Conservation (phyloP, 1,140 invertebrate species). For the Drosophila sturtevanti region DNA sequence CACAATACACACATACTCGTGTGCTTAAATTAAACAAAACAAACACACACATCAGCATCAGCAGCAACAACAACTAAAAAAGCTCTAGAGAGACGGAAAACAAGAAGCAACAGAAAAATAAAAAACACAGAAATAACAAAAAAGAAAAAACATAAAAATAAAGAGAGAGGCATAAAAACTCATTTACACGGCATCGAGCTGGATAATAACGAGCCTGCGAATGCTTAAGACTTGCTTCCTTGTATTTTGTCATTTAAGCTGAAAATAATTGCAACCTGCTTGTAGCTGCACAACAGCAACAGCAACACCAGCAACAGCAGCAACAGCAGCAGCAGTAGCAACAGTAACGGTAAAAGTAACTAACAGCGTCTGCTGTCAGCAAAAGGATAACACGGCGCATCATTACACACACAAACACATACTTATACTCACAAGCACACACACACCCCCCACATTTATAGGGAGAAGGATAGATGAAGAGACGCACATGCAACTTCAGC, state of each 20-base stretch:
- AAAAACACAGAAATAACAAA: background rate
- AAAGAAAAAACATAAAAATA: slow-evolving; percentile 4
- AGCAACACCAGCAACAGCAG: slow-evolving; percentile 29
- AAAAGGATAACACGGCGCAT: slow-evolving; percentile 72
- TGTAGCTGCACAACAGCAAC: slow-evolving; percentile 44
- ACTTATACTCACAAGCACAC: background rate
- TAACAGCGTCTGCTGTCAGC: slow-evolving; percentile 69
- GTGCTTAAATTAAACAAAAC: slow-evolving; percentile 53
- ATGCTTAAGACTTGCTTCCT: slow-evolving; percentile 82
- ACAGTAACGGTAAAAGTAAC: slow-evolving; percentile 31
- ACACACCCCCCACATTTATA: background rate
- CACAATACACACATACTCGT: background rate
- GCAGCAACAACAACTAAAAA: slow-evolving; percentile 16
- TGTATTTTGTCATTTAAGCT: slow-evolving; percentile 82
- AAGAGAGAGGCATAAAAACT: slow-evolving; percentile 35
- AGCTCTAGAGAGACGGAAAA: background rate
- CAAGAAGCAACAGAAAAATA: slow-evolving; percentile 1
- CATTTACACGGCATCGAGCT: slow-evolving; percentile 57
- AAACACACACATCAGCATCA: slow-evolving; percentile 26
- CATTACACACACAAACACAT: slow-evolving; percentile 64
- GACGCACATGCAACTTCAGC: slow-evolving; percentile 69
- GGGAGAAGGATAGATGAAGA: background rate
- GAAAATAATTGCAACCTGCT: slow-evolving; percentile 82
- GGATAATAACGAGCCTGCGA: slow-evolving; percentile 63
- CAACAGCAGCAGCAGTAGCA: slow-evolving; percentile 31